A percentile compares a stretch with the other conserved stretches of the same genome.
phyloP scores from a whole-genome alignment of 92 coral and sea anemone species.

The Phenganax subtilis region DNA sequence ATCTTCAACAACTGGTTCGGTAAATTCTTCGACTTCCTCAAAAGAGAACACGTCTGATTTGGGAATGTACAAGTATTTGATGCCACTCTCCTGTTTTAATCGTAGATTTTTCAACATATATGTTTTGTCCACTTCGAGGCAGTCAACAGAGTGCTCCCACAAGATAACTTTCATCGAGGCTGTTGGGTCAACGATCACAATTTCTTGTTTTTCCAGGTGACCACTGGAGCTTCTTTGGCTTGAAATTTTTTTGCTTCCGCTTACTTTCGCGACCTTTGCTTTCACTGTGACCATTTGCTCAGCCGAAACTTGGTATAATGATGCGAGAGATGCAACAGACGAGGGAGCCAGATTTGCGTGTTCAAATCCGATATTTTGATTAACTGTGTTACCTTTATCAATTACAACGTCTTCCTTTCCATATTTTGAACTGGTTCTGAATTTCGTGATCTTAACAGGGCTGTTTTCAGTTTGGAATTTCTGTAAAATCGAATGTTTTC shows the following conservation, averaged over 20 bases:
- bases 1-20: conserved; percentile 12
- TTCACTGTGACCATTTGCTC: conserved; percentile 26
- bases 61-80: conserved; percentile 15
- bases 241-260: conserved; percentile 15
- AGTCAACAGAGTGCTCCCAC: conserved; percentile 20
- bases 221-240: conserved; percentile 14
- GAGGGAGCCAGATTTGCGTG: conserved; percentile 14
- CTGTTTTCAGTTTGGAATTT: conserved; percentile 17
- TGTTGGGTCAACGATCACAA: conserved; percentile 27
- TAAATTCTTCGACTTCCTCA: conserved; percentile 3
- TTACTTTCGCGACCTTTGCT: conserved; percentile 20
- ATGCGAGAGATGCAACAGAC: conserved; percentile 4
- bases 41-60: conserved; percentile 10
- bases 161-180: conserved; percentile 19
- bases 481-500: conserved; percentile 7
- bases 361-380: conserved; percentile 13
- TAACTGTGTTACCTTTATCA: conserved; percentile 14
- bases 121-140: conserved; percentile 18
- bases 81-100: conserved; percentile 4
- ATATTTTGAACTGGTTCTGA: conserved; percentile 23
- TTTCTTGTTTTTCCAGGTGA: conserved; percentile 20
- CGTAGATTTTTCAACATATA: conserved; percentile 1
- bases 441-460: conserved; percentile 22
- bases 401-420: conserved; percentile 15
- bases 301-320: conserved; percentile 13